These are phyloP conservation scores for Tillus elongatus DNA, from an alignment of 2,888 invertebrate species.

Conservation along the genomic window DNA sequence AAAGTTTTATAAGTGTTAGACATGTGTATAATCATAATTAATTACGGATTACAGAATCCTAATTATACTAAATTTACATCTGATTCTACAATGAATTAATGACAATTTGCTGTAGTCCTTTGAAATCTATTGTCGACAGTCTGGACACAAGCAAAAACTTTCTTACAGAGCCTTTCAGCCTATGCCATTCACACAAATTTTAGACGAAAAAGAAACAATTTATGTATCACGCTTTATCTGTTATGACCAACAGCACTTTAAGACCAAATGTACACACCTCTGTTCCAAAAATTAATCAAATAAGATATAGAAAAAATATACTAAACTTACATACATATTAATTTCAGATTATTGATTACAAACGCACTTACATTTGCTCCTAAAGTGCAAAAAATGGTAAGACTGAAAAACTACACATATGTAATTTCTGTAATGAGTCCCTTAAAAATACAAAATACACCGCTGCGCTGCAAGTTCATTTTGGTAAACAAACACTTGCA, in stretches of 20 bases:
- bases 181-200: constrained; percentile 3
- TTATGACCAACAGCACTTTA: constrained; percentile 19
- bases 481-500: not conserved
- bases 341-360: too few relatives aligned
- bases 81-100: constrained; percentile 23
- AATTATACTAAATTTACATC: constrained; percentile 24
- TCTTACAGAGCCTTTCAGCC: not conserved
- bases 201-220: not conserved
- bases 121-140: not conserved
- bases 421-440: constrained; percentile 13
- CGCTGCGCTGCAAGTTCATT: too few relatives aligned
- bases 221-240: constrained; percentile 19
- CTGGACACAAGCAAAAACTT: not conserved
- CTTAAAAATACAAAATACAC: constrained; percentile 12
- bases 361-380: too few relatives aligned
- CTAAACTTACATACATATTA: too few relatives aligned
- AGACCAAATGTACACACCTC: too few relatives aligned
- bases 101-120: constrained; percentile 7
- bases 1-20: not conserved
- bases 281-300: constrained; percentile 10
- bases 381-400: too few relatives aligned
- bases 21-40: constrained; percentile 5
- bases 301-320: constrained; percentile 12
- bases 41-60: constrained; percentile 11
- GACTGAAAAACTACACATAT: constrained; percentile 17